Evolutionary conservation across 2,113 vertebrate genomes (phyloP), one percentile per base, ranked within the genome.

Genomic region (Tauraco erythrolophus): DNA sequence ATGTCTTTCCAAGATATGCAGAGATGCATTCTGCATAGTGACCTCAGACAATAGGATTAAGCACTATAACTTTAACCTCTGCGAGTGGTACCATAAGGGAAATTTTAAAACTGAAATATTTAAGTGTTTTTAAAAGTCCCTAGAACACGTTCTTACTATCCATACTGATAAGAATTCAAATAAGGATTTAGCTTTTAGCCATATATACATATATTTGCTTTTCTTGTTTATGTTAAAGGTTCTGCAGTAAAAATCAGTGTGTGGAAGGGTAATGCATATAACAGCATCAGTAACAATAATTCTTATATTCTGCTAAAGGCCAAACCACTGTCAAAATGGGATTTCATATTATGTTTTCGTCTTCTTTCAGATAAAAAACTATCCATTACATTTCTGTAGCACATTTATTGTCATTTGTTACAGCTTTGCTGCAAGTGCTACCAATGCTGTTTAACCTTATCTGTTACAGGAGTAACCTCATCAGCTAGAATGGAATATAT

Each of bases 291-390:
- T 79, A 94, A 84, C 58, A 78, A 60, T 50, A 84, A 82, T 76
- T 68, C 46, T 62, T 81, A 10, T 48, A 74, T 54, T 91, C 75
- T 83, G 53, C 60, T 94, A 85, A 95, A 91, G 80, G 79, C 22
- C 39, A 97, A 95, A 92, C 46, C 64, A 88, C 54, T 84, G 33
- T 57, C 69, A 92, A 74, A 95, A 91, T 80, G 8, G 25, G 54
- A 89, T 95, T 91, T 94, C 39, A 83, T 93, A 30, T 74, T 86
- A 78, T 11, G 10, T 8, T 82, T 97, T 61, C 7, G 1, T 25
- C 37, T 71, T 45, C 45, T 86, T 89, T 69, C 84, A 70, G 88
- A 82, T 89, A 75, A 80, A 81, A 92, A 69, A 3, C n/a, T 77
- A 74, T 71, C n/a, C 3, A 48, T 71, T 92, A 53, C 53, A 60